phyloP scores from a whole-genome alignment of 2,797 vertebrate species.

The Triplophysa yarkandensis region DNA sequence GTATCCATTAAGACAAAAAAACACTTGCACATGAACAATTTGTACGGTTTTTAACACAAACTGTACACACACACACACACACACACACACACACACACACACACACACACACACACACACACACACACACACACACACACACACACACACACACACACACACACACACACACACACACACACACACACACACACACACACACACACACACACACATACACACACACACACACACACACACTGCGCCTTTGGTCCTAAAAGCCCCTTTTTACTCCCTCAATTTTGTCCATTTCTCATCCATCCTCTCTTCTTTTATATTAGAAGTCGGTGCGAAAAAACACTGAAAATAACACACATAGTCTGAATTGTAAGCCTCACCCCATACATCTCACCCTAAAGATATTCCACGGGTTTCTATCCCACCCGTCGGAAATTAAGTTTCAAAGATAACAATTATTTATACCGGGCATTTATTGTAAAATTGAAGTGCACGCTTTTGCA shows the following conservation, averaged over 20 bases:
- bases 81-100: slow-evolving; percentile 2
- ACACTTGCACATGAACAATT: slow-evolving; percentile 15
- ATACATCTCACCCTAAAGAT: slow-evolving; percentile 36
- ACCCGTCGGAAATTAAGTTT: slow-evolving; percentile 28
- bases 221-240: slow-evolving; percentile 23
- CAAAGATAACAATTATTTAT: slow-evolving; percentile 18
- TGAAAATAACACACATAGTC: slow-evolving; percentile 56
- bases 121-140: slow-evolving; percentile 7
- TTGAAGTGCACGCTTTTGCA: neutral
- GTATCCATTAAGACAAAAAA: slow-evolving; percentile 17
- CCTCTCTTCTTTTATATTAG: slow-evolving; percentile 54
- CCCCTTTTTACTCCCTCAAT: slow-evolving; percentile 52
- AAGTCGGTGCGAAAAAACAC: slow-evolving; percentile 50
- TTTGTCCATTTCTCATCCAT: slow-evolving; percentile 54
- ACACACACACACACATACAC: slow-evolving; percentile 18
- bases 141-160: slow-evolving; percentile 30
- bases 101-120: slow-evolving; percentile 38
- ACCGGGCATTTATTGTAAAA: slow-evolving; percentile 25
- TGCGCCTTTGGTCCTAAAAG: slow-evolving; percentile 55
- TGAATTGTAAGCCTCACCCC: slow-evolving; percentile 31
- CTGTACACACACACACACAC: slow-evolving; percentile 31
- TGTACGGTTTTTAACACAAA: slow-evolving; percentile 38
- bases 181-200: slow-evolving; percentile 22
- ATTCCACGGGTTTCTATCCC: slow-evolving; percentile 10
- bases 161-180: slow-evolving; percentile 19